Evolutionary conservation across 1,140 invertebrate genomes (phyloP).

Genomic region (Neelides sp.): DNA sequence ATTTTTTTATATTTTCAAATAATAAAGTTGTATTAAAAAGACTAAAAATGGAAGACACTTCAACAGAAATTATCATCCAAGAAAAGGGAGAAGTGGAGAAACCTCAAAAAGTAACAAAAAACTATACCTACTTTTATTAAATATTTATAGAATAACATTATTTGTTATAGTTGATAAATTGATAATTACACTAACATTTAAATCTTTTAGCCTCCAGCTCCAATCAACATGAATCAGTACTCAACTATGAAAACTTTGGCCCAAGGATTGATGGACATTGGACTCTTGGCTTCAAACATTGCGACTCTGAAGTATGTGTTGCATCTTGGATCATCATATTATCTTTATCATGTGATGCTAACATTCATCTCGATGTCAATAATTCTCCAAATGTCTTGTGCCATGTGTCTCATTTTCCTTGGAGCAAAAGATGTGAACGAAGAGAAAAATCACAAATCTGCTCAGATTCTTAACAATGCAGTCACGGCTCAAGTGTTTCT

Average conservation of each 20-base stretch:
- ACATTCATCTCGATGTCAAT: conserved; percentile 37
- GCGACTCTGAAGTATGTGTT: conserved; percentile 39
- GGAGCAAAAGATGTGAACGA: neutral
- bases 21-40: no score
- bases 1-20: no score
- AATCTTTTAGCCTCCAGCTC: no score
- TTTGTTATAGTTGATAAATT: no score
- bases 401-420: conserved; percentile 10
- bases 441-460: neutral
- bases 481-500: conserved; percentile 12
- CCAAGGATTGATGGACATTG: conserved; percentile 36
- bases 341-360: conserved; percentile 36
- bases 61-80: no score
- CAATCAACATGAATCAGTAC: no score
- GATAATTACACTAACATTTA: no score
- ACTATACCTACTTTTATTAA: no score
- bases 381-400: conserved; percentile 34
- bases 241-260: conserved; percentile 41
- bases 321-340: conserved; percentile 32
- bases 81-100: no score
- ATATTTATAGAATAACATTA: no score
- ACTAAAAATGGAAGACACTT: no score
- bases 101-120: no score
- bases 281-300: conserved; percentile 39
- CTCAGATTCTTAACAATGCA: conserved; percentile 2